Evolutionary conservation across 92 coral and sea anemone genomes (phyloP), one percentile per base, ranked within the genome.

Genomic region (Desmophyllum pertusum): DNA sequence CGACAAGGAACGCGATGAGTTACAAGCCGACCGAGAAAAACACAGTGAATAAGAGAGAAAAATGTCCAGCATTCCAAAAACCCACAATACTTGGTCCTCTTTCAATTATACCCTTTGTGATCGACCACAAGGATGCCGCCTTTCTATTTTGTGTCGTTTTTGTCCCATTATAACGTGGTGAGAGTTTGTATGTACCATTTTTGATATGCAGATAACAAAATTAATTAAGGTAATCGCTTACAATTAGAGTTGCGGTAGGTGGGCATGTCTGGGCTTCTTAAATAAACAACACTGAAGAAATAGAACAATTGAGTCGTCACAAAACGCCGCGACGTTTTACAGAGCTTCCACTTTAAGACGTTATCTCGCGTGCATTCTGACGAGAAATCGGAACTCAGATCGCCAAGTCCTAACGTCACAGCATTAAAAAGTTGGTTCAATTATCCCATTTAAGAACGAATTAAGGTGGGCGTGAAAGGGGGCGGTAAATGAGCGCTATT

Each of bases 211-310:
- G 89, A 88, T 86, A 84, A 77, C 94, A 80, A 87, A 90, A 90
- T 90, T 94, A 94, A 94, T 94, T 94, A 94, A 87, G 85, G 89
- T 84, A 85, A 92, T 92, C 88, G 86, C 92, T 70, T 72, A 53
- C 93, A 94, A 89, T 94, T 92, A 89, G 84, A 64, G 66, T 81
- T 81, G 80, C 87, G 88, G 96, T 81, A 89, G 95, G 95, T 83
- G 98, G 95, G 94, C 87, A 78, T 73, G 98, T 91, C 98, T 94
- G 90, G 83, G 69, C 66, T 75, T 23, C 79, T 84, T 92, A 86
- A 72, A 84, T 89, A 94, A 94, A 94, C 93, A 94, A 65, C 39
- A 57, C 78, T 31, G 27, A 30, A 61, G 40, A 55, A 72, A 57
- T 39, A 33, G 79, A 72, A 82, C 86, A 82, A 82, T 82, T 71